Base-by-base conservation (phyloP, 2,797 vertebrate species). In the Phrynocephalus forsythii region DNA sequence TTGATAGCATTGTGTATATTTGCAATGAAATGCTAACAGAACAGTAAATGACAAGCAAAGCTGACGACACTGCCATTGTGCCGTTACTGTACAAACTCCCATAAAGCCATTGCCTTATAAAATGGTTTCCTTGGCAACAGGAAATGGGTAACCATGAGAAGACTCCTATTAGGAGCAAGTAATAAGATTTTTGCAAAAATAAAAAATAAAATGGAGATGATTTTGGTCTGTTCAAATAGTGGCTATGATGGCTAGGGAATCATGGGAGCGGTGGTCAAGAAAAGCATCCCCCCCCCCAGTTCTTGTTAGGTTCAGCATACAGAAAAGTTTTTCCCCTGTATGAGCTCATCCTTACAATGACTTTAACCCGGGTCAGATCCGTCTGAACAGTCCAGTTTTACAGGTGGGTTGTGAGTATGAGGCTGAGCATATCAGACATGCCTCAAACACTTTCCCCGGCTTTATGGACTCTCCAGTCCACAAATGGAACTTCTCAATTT, bases 81-180 rank as follows among this genome's bases (percentile, higher is more conserved):
- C 87, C 91, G 90, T 89, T 88, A 90, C 69, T 83, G 72, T 86
- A 91, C 92, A 94, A 91, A 91, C 83, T 82, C 68, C 89, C 84
- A 71, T 71, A 71, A 89, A 90, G 50, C 85, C 87, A 80, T 18
- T 85, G 60, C 89, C 33, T 91, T 79, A 38, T 0, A 78, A 22
- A 52, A 24, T 22, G 63, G 88, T 95, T 85, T 86, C 94, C 87
- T 89, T 91, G 89, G 91, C 84, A 92, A 94, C 95, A 56, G 88
- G 86, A 75, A 90, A 71, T 0, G 0, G 80, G 76, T 52, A 15
- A 79, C 0, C 0, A 72, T 18, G 52, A 67, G 52, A 69, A 87
- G 82, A n/a, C 20, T 44, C 0, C 0, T 30, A 56, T 87, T 90
- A 80, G 18, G 20, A 33, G 11, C 50, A 33, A 15, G 52, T 56